A percentile compares a stretch with the other conserved stretches of the same genome.
These are phyloP conservation scores for Apodemia mormo DNA, from an alignment of 2,888 invertebrate species.

Conservation along the genomic window DNA sequence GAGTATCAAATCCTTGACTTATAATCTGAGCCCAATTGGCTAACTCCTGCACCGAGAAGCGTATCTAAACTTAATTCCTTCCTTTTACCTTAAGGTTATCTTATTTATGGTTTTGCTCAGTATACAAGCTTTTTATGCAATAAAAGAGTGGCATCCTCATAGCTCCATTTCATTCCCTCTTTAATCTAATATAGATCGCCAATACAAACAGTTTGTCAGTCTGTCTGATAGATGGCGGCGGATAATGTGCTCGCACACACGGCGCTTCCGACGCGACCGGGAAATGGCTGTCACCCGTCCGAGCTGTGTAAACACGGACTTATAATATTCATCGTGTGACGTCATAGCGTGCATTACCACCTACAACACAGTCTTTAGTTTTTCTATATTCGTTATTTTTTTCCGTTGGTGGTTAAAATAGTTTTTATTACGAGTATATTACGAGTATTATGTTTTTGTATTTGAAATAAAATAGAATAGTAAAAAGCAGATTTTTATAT, in stretches of 20 bases:
- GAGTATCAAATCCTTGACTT: no score
- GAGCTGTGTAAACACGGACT: not conserved
- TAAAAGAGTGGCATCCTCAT: not conserved
- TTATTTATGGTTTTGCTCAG: not conserved
- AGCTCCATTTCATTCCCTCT: slow-evolving; percentile 12
- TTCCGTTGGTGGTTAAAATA: no score
- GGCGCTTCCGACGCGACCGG: slow-evolving; percentile 7
- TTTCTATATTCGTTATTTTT: no score
- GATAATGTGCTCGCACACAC: slow-evolving; percentile 4
- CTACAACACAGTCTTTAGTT: no score
- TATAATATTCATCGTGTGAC: slow-evolving; percentile 6
- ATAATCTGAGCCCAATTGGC: no score
- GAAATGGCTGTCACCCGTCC: slow-evolving; percentile 13
- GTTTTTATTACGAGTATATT: no score
- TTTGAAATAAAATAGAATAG: no score
- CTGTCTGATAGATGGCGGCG: slow-evolving; percentile 13
- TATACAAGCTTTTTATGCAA: not conserved
- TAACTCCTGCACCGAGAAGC: no score
- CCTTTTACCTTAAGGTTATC: no score
- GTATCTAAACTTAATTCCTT: no score
- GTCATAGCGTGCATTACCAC: not conserved
- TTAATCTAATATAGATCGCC: not conserved
- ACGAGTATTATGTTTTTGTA: no score
- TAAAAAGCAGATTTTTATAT: no score
- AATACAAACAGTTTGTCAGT: slow-evolving; percentile 15